Evolutionary conservation across 2,113 vertebrate genomes (phyloP).

Genomic region (Paramisgurnus dabryanus): DNA sequence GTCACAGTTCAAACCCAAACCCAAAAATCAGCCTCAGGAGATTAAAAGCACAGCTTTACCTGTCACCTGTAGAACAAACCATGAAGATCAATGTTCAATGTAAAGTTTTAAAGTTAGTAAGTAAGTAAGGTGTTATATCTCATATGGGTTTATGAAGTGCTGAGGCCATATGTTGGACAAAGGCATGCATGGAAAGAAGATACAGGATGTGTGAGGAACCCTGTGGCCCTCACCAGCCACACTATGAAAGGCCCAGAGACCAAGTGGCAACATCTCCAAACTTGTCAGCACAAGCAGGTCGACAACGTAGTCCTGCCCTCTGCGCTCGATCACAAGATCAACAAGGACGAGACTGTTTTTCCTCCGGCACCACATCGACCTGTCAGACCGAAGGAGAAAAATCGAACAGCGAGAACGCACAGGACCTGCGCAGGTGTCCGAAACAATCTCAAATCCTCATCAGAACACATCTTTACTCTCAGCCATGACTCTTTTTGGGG

Average conservation of each 20-base stretch:
- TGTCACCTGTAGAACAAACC: no score
- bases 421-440: slow-evolving; percentile 51
- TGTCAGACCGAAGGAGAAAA: slow-evolving; percentile 55
- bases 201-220: slow-evolving; percentile 56
- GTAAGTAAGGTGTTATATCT: neutral
- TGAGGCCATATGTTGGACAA: slow-evolving; percentile 29
- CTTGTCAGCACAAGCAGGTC: slow-evolving; percentile 74
- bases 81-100: neutral
- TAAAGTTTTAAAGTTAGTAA: neutral
- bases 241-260: slow-evolving; percentile 61
- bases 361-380: slow-evolving; percentile 61
- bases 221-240: slow-evolving; percentile 48
- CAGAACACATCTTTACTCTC: slow-evolving; percentile 24
- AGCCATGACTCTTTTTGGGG: slow-evolving; percentile 62
- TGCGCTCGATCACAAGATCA: slow-evolving; percentile 69
- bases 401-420: slow-evolving; percentile 35
- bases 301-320: slow-evolving; percentile 75
- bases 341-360: slow-evolving; percentile 72
- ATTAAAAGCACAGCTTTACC: no score
- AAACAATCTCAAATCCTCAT: slow-evolving; percentile 51
- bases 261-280: slow-evolving; percentile 74
- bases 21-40: no score
- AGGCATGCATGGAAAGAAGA: slow-evolving; percentile 56
- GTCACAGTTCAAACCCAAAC: no score
- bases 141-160: neutral